Evolutionary conservation across 2,797 vertebrate genomes (phyloP), one percentile per base, ranked within the genome.

Genomic region (Myripristis murdjan): DNA sequence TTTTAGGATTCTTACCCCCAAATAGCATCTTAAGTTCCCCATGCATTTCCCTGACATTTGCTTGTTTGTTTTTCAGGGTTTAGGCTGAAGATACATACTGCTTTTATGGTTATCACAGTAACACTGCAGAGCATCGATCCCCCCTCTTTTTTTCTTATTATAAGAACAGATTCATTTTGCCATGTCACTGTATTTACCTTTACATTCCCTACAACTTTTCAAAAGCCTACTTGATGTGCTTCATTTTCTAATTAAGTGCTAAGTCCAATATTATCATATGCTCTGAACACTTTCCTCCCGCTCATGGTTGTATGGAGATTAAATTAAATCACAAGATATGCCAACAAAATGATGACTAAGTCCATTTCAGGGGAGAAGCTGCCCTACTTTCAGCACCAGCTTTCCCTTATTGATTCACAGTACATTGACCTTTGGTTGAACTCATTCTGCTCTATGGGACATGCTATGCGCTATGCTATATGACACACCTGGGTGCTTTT

Each of bases 401-500:
- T 70, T 70, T 81, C 70, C 76, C 54, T 90, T 90, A 92, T 91
- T 91, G 89, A 90, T 88, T 93, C 78, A 75, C 70, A 74, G 77
- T 63, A 63, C 80, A 72, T 82, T 93, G 92, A 93, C 94, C 93
- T 93, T 90, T 91, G 82, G 84, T 84, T 91, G 92, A 95, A 94
- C 93, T 84, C 84, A 84, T 86, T 85, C 78, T 67, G 41, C 76
- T 90, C 83, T 72, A 58, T 76, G 81, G 90, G 81, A 91, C 89
- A 83, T 84, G 85, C 82, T 68, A 85, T 86, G 87, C 80, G 79
- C 87, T 75, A 76, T 87, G 91, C 89, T 87, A 84, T 87, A 94
- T 90, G 92, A 95, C 92, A 94, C 91, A 94, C 92, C 92, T 93
- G 93, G 91, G 91, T 92, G 94, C 91, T 90, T 91, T 92, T 93